Conservation (phyloP, 2,797 vertebrate species). For the Premnoplex brunnescens region DNA sequence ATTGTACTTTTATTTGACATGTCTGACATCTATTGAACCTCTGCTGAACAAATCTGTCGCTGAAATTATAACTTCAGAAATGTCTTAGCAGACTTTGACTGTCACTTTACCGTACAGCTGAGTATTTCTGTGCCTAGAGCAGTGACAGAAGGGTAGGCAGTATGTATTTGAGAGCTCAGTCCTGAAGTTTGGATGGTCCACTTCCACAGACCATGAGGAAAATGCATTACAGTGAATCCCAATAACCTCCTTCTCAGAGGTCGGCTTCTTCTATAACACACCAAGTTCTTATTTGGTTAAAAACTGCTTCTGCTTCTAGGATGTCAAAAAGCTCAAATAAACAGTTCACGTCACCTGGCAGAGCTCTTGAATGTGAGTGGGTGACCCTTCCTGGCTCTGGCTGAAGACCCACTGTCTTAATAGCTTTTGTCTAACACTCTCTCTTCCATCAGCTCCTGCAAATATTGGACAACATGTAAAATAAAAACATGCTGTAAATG, state of each 20-base stretch:
- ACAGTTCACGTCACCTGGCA: neutral
- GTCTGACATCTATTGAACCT: slow-evolving; percentile 26
- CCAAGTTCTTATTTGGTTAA: neutral
- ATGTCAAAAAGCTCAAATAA: neutral
- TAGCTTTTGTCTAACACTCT: neutral
- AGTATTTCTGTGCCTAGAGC: neutral
- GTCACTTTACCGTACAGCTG: neutral
- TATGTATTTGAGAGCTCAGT: neutral
- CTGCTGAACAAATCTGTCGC: slow-evolving; percentile 5
- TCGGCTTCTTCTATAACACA: neutral
- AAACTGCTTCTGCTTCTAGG: neutral
- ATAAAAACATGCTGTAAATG: neutral
- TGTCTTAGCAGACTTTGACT: slow-evolving; percentile 10
- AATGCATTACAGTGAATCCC: neutral
- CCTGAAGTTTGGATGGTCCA: neutral
- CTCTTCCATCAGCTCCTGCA: neutral
- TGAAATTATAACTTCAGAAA: slow-evolving; percentile 39
- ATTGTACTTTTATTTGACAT: neutral
- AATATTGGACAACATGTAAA: neutral
- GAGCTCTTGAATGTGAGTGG: neutral
- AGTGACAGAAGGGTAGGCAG: neutral
- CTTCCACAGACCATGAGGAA: neutral
- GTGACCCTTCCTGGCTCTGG: neutral
- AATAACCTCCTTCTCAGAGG: neutral
- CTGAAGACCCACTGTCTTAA: neutral